Evolutionary conservation across 1,140 invertebrate genomes (phyloP), one percentile per base, ranked within the genome.

Genomic region (Sesamia nonagrioides): DNA sequence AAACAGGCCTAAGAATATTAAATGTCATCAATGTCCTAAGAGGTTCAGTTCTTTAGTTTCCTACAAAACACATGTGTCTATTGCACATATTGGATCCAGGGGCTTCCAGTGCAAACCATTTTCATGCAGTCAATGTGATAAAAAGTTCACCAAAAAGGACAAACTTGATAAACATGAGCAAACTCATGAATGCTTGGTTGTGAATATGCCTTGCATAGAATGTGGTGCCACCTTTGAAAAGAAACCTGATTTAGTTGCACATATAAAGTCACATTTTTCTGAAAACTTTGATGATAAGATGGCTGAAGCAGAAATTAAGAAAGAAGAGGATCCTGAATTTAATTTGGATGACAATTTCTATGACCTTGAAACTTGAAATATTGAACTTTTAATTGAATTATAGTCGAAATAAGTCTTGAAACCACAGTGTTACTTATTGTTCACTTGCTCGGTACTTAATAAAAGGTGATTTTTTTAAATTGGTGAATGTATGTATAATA

Each of bases 121-220:
- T 81, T 95, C 95, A 42, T 97, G 97, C 86, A 95, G 89, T 66
- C 94, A 95, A 68, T 97, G 96, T 90, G 95, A 95, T 73, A 96
- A 96, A 82, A 95, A 95, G 74, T 97, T 97, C 83, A 96, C 95
- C 35, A 95, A 96, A 17, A 96, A 96, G 80, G 96, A 97, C 82
- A 97, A 97, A 88, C 87, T 97, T 76, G 95, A 96, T 18, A 95
- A 96, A 18, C 96, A 97, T 89, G 95, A 96, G 86, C 85, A 96
- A 73, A 96, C 96, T 80, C 96, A 96, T 81, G 96, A 96, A 72
- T 95, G 95, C 78, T 82, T 91, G 80, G 93, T 94, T 84, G 91
- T 94, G 81, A 94, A 95, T 85, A 96, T 95, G 87, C 94, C 95
- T 52, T 96, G 96, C 81, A 91, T 95, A 56, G 94, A 96, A 77